A percentile compares a stretch with the other conserved stretches of the same genome.
Conservation (phyloP, 2,797 vertebrate genomes). For the Alca torda region DNA sequence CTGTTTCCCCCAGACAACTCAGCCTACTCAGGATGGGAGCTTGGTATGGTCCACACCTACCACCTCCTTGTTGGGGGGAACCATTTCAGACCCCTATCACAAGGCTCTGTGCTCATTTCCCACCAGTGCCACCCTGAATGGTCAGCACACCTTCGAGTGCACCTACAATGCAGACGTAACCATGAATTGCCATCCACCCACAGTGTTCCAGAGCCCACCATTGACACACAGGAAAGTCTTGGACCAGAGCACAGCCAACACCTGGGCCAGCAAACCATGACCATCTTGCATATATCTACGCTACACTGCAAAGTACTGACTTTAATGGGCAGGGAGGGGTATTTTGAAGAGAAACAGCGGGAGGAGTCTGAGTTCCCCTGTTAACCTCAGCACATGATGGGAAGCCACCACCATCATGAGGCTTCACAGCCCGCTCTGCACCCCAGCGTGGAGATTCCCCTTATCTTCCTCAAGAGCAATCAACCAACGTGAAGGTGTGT, state of each 20-base stretch:
- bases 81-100: neutral
- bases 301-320: neutral
- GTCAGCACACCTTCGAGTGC: neutral
- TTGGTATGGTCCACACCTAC: neutral
- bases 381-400: neutral
- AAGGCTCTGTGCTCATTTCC: neutral
- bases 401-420: fast-evolving
- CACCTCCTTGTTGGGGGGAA: neutral
- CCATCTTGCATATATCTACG: fast-evolving
- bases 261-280: neutral
- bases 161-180: neutral
- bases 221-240: neutral
- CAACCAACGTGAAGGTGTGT: neutral
- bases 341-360: neutral
- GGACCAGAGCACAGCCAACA: neutral
- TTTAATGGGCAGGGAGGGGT: neutral
- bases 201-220: neutral
- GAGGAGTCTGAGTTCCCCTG: neutral
- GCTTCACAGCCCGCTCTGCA: neutral
- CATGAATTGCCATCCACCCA: neutral
- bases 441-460: neutral
- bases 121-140: neutral
- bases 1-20: neutral
- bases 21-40: neutral
- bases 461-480: neutral